Conservation (phyloP, 2,113 vertebrate species). For the Tenrec ecaudatus region DNA sequence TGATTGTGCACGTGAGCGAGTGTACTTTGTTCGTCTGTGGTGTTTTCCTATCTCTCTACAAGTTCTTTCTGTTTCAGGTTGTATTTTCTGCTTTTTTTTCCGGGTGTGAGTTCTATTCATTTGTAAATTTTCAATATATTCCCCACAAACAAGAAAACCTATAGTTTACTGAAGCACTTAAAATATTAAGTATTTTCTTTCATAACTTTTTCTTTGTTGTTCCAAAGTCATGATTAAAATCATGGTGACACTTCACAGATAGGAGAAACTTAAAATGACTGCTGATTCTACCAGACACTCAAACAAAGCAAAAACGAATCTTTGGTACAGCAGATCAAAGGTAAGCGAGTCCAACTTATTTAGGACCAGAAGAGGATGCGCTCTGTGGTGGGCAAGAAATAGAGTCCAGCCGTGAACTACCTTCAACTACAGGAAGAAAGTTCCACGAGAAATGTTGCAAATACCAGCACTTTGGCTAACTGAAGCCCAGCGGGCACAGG, state of each 20-base stretch:
- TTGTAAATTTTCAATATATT: not conserved
- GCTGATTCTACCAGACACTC: constrained; percentile 8
- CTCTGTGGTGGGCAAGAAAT: constrained; percentile 63
- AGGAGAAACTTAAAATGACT: constrained; percentile 62
- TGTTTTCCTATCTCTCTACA: not conserved
- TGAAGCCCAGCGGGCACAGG: not conserved
- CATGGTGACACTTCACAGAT: constrained; percentile 37
- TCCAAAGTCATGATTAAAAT: constrained; percentile 47
- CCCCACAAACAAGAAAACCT: not conserved
- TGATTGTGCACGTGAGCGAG: not conserved
- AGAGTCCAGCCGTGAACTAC: constrained; percentile 40
- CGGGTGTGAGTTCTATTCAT: constrained; percentile 14
- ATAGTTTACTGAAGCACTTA: not conserved
- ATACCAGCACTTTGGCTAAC: constrained; percentile 23
- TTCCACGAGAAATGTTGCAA: constrained; percentile 71
- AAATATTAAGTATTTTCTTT: constrained; percentile 15
- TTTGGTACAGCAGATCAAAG: constrained; percentile 40
- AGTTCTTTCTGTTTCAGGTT: not conserved
- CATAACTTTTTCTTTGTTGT: constrained; percentile 7
- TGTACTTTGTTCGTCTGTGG: not conserved
- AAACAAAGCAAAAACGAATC: constrained; percentile 66
- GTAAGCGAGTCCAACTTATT: constrained; percentile 35
- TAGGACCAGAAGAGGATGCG: constrained; percentile 65
- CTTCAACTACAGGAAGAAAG: constrained; percentile 47
- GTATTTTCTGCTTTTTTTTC: not conserved